Percentiles rank a stretch among this genome's conserved stretches.
phyloP scores from a whole-genome alignment of 2,888 invertebrate species.

The Perithous albicinctus region DNA sequence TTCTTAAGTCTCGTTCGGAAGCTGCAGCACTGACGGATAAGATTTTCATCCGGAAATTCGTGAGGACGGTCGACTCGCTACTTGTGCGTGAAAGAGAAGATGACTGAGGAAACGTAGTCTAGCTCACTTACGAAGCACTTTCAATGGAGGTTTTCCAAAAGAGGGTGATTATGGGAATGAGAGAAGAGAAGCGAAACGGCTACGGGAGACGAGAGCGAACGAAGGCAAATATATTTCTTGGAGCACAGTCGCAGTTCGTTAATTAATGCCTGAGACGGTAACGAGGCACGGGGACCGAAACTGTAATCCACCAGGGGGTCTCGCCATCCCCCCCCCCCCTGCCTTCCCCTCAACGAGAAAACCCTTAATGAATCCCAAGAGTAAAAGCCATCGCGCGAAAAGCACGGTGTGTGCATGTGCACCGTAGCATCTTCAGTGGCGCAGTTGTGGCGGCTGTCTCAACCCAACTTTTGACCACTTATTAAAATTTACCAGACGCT shows the following conservation, averaged over 20 bases:
- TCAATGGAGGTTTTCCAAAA: slow-evolving; percentile 65
- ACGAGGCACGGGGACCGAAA: slow-evolving; percentile 65
- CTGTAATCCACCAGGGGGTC: slow-evolving; percentile 64
- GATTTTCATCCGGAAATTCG: slow-evolving; percentile 60
- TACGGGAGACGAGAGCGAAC: slow-evolving; percentile 40
- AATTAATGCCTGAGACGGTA: slow-evolving; percentile 67
- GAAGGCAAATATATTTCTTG: slow-evolving; percentile 65
- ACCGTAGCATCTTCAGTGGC: slow-evolving; percentile 37
- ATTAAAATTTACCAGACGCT: slow-evolving; percentile 68
- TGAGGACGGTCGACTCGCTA: slow-evolving; percentile 45
- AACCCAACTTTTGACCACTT: slow-evolving; percentile 67
- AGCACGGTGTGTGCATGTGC: slow-evolving; percentile 44
- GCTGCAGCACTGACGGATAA: slow-evolving; percentile 59
- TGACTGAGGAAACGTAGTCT: slow-evolving; percentile 49
- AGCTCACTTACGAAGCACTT: slow-evolving; percentile 63
- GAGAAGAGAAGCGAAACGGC: no score
- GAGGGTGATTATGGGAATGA: slow-evolving; percentile 64
- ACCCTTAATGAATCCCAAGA: slow-evolving; percentile 67
- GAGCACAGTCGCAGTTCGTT: slow-evolving; percentile 67
- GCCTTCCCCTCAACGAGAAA: no score
- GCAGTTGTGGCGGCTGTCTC: slow-evolving; percentile 58
- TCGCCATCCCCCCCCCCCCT: no score
- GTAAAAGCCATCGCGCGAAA: slow-evolving; percentile 59
- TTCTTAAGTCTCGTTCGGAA: slow-evolving; percentile 42
- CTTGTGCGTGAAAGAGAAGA: slow-evolving; percentile 61